A percentile compares a stretch with the other conserved stretches of the same genome.
Evolutionary conservation across 2,888 invertebrate genomes (phyloP).

Genomic region (Stenchaetothrips biformis): DNA sequence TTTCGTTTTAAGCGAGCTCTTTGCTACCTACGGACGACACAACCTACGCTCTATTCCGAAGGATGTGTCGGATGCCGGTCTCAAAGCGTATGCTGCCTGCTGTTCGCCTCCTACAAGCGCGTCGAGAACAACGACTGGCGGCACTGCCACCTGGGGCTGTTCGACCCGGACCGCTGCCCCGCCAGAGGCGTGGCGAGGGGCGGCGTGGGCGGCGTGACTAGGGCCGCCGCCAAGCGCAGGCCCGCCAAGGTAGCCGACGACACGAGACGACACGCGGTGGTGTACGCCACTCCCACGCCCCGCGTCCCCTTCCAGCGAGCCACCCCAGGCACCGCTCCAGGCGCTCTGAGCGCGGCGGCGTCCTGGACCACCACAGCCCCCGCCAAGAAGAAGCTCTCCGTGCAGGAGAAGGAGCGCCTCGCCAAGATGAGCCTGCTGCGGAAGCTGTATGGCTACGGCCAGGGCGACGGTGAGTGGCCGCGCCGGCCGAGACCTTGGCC

Average conservation of each 20-base stretch:
- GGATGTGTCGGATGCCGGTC: not conserved
- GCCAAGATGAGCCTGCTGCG: not conserved
- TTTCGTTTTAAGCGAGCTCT: no score
- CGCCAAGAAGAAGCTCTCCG: not conserved
- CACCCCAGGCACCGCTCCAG: no score
- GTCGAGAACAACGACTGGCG: constrained; percentile 17
- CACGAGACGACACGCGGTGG: no score
- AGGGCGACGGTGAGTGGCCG: not conserved
- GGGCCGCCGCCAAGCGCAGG: not conserved
- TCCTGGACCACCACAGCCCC: not conserved
- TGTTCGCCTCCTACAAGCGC: constrained; percentile 11
- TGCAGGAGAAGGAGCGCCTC: constrained; percentile 8
- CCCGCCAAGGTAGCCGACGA: not conserved
- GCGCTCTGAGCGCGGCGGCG: no score
- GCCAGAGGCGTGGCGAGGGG: not conserved
- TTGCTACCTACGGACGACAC: no score
- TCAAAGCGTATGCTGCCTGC: not conserved
- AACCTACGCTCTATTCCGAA: not conserved
- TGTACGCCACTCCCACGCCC: no score
- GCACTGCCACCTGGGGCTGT: not conserved
- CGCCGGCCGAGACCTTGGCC: not conserved
- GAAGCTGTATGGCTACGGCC: not conserved
- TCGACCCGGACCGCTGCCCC: constrained; percentile 8
- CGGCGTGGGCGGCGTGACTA: not conserved
- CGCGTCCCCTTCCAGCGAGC: no score